Evolutionary conservation across 2,888 invertebrate species (phyloP).

Genomic region (Erebia palarica): DNA sequence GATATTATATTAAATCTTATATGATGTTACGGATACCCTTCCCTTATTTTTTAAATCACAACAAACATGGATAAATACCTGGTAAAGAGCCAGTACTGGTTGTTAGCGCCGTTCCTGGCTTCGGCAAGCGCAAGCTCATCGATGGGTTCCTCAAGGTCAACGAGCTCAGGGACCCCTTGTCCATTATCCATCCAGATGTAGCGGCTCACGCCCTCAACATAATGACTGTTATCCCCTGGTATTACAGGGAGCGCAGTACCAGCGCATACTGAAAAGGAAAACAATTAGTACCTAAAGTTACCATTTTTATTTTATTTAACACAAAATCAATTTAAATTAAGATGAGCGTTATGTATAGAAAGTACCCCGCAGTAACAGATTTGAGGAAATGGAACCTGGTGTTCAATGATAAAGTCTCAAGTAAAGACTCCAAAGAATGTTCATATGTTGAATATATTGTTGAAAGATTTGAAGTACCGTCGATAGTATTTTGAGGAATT

Average conservation of each 20-base stretch:
- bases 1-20: too few relatives aligned
- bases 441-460: too few relatives aligned
- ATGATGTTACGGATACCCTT: too few relatives aligned
- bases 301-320: background rate
- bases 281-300: too few relatives aligned
- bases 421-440: too few relatives aligned
- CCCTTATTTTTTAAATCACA: too few relatives aligned
- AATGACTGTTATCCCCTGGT: conserved; percentile 71
- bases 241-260: conserved; percentile 51
- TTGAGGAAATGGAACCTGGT: too few relatives aligned
- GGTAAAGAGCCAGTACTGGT: conserved; percentile 62
- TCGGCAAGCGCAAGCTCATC: conserved; percentile 47
- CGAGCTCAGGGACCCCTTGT: conserved; percentile 59
- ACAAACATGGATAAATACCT: conserved; percentile 42
- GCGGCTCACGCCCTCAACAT: conserved; percentile 69
- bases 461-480: too few relatives aligned
- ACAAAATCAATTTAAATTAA: background rate
- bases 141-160: conserved; percentile 59
- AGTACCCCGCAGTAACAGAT: too few relatives aligned
- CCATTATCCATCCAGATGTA: conserved; percentile 75
- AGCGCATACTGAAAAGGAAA: conserved; percentile 58
- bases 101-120: conserved; percentile 62
- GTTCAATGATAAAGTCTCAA: background rate
- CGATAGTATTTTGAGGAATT: too few relatives aligned
- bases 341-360: too few relatives aligned